These are phyloP conservation scores for Podarcis siculus DNA, from an alignment of 2,797 vertebrate species.

Conservation along the genomic window DNA sequence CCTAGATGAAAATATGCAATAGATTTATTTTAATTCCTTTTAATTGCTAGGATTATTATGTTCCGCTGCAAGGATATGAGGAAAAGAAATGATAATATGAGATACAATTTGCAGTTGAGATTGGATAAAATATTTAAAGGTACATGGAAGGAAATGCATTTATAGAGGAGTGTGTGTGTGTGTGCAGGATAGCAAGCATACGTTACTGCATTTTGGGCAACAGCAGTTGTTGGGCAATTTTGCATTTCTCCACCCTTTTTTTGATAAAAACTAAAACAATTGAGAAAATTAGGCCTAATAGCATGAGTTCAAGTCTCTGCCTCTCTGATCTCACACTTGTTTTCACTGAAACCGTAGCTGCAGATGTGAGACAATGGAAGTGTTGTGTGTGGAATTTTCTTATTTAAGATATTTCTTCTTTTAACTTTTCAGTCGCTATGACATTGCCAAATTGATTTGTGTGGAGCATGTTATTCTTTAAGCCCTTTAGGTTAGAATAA, in stretches of 20 bases:
- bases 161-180: no score
- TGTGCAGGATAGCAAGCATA: not conserved
- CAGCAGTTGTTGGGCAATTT: not conserved
- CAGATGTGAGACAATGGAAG: slow-evolving; percentile 10
- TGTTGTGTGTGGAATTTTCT: not conserved
- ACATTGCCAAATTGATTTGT: slow-evolving; percentile 37
- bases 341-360: slow-evolving; percentile 1
- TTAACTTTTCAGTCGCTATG: slow-evolving; percentile 27
- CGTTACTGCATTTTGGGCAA: not conserved
- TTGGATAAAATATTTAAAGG: not conserved
- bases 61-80: not conserved
- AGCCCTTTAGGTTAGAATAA: slow-evolving; percentile 34
- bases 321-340: slow-evolving; percentile 6
- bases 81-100: not conserved
- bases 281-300: not conserved
- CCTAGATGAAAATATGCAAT: slow-evolving; percentile 24
- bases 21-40: not conserved
- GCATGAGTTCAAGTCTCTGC: not conserved
- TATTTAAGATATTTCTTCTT: not conserved
- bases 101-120: not conserved
- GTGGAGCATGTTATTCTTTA: slow-evolving; percentile 25
- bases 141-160: not conserved
- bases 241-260: not conserved
- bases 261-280: not conserved
- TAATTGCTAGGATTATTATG: not conserved